Base-by-base conservation (phyloP, 2,797 vertebrate species). In the Anisognathus igniventris region DNA sequence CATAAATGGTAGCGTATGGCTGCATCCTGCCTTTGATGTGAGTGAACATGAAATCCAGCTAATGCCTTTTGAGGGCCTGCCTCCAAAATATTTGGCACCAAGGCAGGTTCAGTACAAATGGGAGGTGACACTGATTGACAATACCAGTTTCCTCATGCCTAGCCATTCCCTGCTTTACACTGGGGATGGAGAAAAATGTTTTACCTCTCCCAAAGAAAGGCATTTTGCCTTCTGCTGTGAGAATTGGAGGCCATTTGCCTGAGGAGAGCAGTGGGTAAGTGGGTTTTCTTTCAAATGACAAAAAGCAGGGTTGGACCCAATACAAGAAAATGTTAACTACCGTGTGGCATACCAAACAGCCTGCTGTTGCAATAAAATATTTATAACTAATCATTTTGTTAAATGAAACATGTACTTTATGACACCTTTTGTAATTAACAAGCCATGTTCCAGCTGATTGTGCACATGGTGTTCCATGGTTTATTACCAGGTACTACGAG, bases 351-450 rank as follows among this genome's bases (percentile, higher is more conserved):
- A 90, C 19, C 28, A 70, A 83, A 44, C 61, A 78, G 75, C 35
- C 62, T 75, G 51, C 50, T 75, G 16, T 20, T 75, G 51, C 54
- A 54, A 44, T 90, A 51, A 88, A 95, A 90, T 93, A 95, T 93
- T 93, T 90, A 80, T 72, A 88, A 37, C 85, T 90, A 80, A 91
- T 90, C 24, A 65, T 92, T 90, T 86, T 81, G 90, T 88, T 91
- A 88, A 94, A 90, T 86, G 57, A 92, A 92, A 94, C 65, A 33
- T 54, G 61, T 53, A 74, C 57, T 92, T 90, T 35, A 80, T 54
- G 56, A 72, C 50, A 86, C 65, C 53, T 92, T 88, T 74, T 57
- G 40, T 90, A 92, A 92, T 93, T 93, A 92, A 75, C 50, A 95
- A 90, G 60, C 28, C n/a, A 8, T 30, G 37, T 68, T 91, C 57